phyloP scores from a whole-genome alignment of 2,113 vertebrate genomes.

The Solea senegalensis region DNA sequence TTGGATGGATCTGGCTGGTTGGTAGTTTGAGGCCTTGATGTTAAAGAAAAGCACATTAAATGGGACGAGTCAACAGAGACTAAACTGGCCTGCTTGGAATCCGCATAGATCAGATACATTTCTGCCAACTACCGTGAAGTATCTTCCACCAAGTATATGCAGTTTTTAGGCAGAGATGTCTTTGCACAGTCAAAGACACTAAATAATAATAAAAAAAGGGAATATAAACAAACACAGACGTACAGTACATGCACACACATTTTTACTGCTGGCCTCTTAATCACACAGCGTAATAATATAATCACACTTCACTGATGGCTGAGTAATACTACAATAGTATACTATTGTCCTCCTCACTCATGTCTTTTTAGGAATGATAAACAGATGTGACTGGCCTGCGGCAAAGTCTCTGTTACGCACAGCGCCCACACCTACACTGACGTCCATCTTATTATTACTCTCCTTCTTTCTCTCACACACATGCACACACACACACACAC shows the following conservation, averaged over 20 bases:
- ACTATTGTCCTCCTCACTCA: conserved; percentile 21
- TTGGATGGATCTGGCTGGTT: conserved; percentile 81
- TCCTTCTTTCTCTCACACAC: conserved; percentile 5
- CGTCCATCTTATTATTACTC: conserved; percentile 41
- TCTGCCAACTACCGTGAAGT: not conserved
- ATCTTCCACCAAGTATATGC: not conserved
- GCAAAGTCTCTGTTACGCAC: conserved; percentile 45
- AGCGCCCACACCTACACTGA: conserved; percentile 24
- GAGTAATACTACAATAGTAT: too few relatives aligned
- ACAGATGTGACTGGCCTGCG: conserved; percentile 54
- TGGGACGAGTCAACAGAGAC: conserved; percentile 71
- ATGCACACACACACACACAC: not conserved
- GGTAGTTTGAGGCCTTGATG: conserved; percentile 75
- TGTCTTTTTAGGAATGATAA: conserved; percentile 33
- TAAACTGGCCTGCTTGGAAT: conserved; percentile 42
- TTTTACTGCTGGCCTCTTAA: conserved; percentile 4
- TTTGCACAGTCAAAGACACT: conserved; percentile 15
- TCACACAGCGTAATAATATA: conserved; percentile 23
- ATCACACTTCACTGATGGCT: conserved; percentile 25
- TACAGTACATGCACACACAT: not conserved
- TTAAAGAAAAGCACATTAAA: conserved; percentile 77
- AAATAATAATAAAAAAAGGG: conserved; percentile 3
- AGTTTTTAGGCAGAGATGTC: not conserved
- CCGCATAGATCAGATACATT: conserved; percentile 34
- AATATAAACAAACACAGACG: conserved; percentile 20